Conservation (phyloP, 2,113 vertebrate species). For the Embiotoca jacksoni region DNA sequence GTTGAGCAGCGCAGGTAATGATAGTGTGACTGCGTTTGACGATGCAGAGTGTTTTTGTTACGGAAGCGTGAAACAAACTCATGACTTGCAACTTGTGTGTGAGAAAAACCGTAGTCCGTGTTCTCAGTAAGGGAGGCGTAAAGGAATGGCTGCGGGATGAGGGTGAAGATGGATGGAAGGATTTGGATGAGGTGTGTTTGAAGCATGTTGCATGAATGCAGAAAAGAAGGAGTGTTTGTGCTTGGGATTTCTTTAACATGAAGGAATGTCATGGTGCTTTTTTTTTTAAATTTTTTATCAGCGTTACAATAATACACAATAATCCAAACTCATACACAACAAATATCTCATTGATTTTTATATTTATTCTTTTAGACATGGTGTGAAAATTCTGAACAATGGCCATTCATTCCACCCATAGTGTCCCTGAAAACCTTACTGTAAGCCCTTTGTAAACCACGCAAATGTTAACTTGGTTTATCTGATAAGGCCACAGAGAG, state of each 20-base stretch:
- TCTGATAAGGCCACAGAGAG: conserved; percentile 27
- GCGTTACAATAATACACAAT: not conserved
- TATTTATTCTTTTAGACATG: not conserved
- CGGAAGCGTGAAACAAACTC: conserved; percentile 43
- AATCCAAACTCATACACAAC: not conserved
- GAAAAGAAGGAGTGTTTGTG: conserved; percentile 13
- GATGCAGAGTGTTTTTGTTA: conserved; percentile 53
- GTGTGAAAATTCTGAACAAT: conserved; percentile 9
- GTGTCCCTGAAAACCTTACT: not conserved
- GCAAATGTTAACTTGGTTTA: conserved; percentile 34
- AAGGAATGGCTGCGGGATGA: conserved; percentile 35
- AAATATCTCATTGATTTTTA: not conserved
- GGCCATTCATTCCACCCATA: conserved; percentile 27
- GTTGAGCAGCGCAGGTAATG: conserved; percentile 78
- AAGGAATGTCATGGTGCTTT: not conserved
- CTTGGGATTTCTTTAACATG: not conserved
- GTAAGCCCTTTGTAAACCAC: conserved; percentile 29
- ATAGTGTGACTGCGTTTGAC: conserved; percentile 43
- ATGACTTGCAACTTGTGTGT: conserved; percentile 41
- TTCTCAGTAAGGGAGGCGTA: conserved; percentile 14
- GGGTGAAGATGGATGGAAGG: conserved; percentile 3
- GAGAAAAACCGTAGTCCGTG: conserved; percentile 1
- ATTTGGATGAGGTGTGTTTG: conserved; percentile 29
- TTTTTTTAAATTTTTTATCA: conserved; percentile 10
- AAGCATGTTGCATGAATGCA: conserved; percentile 43